Conservation (phyloP, 1,140 invertebrate species). For the Scaptomyza hsui region DNA sequence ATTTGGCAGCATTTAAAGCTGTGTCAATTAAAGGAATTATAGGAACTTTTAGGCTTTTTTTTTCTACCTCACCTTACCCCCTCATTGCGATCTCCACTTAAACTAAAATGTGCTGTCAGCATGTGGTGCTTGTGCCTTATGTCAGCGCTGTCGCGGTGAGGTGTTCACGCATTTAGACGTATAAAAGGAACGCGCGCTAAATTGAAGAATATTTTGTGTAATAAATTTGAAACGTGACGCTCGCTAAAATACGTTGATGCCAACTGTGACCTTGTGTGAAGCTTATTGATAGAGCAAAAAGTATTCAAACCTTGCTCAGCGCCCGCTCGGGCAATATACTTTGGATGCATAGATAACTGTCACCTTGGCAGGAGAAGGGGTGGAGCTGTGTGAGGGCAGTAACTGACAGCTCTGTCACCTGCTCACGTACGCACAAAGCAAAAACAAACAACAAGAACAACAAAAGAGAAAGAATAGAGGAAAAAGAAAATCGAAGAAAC, state of each 20-base stretch:
- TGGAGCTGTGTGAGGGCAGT: conserved; percentile 1
- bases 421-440: conserved; percentile 59
- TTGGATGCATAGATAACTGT: conserved; percentile 56
- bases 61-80: neutral
- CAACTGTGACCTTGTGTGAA: conserved; percentile 45
- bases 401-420: conserved; percentile 73
- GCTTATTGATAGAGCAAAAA: conserved; percentile 63
- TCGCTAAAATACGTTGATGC: conserved; percentile 44
- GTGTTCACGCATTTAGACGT: conserved; percentile 38
- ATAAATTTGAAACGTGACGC: conserved; percentile 79
- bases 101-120: conserved; percentile 43
- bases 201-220: conserved; percentile 71
- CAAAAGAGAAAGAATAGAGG: neutral
- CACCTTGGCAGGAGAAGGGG: conserved; percentile 19
- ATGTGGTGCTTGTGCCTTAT: conserved; percentile 34
- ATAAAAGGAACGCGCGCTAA: conserved; percentile 55
- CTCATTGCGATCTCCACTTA: conserved; percentile 7
- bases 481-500: conserved; percentile 12
- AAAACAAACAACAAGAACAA: neutral
- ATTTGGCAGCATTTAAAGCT: neutral
- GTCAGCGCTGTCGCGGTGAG: conserved; percentile 27
- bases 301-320: conserved; percentile 23
- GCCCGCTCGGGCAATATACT: conserved; percentile 12
- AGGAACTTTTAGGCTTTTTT: conserved; percentile 13
- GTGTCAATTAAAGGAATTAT: conserved; percentile 25